Evolutionary conservation across 2,888 invertebrate species (phyloP).

Genomic region (Acrobasis consociella): DNA sequence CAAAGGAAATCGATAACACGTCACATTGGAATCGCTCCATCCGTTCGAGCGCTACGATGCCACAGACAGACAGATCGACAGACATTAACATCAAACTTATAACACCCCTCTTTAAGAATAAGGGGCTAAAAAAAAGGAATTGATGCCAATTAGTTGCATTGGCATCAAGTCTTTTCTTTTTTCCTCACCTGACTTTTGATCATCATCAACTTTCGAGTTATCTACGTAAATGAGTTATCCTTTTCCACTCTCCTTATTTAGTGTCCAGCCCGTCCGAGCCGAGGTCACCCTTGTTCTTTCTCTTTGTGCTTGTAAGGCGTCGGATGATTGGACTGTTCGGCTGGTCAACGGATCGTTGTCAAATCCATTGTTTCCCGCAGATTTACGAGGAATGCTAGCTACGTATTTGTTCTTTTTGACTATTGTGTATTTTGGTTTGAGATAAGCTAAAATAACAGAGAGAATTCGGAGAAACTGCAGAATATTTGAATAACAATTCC

Average conservation of each 20-base stretch:
- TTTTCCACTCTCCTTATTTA: not conserved
- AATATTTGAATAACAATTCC: not conserved
- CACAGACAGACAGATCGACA: no score
- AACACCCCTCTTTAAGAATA: no score
- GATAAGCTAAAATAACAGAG: not conserved
- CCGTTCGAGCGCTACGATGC: no score
- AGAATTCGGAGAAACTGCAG: not conserved
- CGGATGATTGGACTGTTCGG: slow-evolving; percentile 7
- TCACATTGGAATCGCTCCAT: no score
- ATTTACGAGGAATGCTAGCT: not conserved
- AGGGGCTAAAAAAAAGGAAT: no score
- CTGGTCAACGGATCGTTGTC: slow-evolving; percentile 11
- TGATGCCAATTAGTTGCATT: no score
- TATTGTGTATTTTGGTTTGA: slow-evolving; percentile 3
- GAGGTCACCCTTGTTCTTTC: slow-evolving; percentile 55
- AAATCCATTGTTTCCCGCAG: slow-evolving; percentile 12
- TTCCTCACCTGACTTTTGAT: no score
- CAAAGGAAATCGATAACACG: no score
- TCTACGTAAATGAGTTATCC: not conserved
- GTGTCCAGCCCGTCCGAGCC: slow-evolving; percentile 42
- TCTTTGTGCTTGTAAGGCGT: slow-evolving; percentile 27
- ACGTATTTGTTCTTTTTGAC: slow-evolving; percentile 6
- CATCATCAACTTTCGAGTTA: no score
- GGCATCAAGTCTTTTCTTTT: no score
- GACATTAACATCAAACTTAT: no score